These are phyloP conservation scores for Ramazzottius varieornatus DNA, from an alignment of 2,888 invertebrate genomes.

Conservation along the genomic window DNA sequence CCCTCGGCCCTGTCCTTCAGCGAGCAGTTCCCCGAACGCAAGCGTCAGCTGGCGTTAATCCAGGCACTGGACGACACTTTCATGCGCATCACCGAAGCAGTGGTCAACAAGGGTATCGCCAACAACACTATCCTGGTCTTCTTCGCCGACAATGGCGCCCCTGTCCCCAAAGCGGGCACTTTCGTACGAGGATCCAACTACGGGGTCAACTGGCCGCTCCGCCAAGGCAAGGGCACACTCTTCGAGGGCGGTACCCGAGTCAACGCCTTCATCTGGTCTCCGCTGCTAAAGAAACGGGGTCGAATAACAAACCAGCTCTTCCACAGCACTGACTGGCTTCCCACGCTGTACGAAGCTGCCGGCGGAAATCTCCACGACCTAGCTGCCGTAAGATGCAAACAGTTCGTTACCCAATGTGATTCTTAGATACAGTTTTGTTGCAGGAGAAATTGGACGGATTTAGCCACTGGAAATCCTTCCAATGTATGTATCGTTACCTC, in stretches of 20 bases:
- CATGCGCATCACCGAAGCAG: not conserved
- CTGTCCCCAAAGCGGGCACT: not conserved
- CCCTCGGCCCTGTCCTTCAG: not conserved
- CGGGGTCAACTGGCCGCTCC: not conserved
- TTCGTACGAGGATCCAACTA: not conserved
- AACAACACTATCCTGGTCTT: slow-evolving; percentile 2
- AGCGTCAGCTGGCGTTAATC: not conserved
- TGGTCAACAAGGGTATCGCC: not conserved
- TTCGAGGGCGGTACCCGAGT: not conserved
- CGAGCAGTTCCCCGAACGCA: not conserved
- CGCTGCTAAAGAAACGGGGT: not conserved
- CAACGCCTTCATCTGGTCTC: not conserved
- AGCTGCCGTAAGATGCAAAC: no score
- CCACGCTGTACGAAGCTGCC: not conserved
- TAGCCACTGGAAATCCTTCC: not conserved
- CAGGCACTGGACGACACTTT: not conserved
- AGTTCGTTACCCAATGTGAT: no score
- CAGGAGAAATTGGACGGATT: not conserved
- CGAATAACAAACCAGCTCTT: not conserved
- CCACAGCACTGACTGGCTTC: not conserved
- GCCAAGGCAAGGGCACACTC: not conserved
- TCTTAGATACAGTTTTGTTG: no score
- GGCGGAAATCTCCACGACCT: not conserved
- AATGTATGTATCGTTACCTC: not conserved
- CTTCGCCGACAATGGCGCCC: slow-evolving; percentile 2